Evolutionary conservation across 2,113 vertebrate genomes (phyloP).

Genomic region (Solea solea): DNA sequence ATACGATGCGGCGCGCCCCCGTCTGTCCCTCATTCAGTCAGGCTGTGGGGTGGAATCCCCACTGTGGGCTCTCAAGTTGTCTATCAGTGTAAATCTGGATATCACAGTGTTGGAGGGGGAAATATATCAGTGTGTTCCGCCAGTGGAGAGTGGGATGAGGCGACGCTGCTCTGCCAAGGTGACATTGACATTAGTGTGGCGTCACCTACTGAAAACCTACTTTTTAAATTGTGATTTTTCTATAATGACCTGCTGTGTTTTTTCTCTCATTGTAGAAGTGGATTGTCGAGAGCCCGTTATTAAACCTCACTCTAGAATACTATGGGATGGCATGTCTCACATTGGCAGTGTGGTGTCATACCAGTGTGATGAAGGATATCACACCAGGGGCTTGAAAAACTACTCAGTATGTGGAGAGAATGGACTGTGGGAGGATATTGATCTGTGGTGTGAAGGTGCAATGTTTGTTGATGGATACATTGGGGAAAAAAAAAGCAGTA

Average conservation of each 20-base stretch:
- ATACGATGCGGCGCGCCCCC: constrained; percentile 68
- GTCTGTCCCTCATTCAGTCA: constrained; percentile 52
- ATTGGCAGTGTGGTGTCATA: constrained; percentile 63
- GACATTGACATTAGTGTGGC: constrained; percentile 29
- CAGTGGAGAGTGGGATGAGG: constrained; percentile 77
- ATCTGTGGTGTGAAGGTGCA: constrained; percentile 80
- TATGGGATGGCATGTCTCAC: constrained; percentile 58
- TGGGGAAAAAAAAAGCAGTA: background rate
- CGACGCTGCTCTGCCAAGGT: constrained; percentile 79
- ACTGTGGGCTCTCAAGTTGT: constrained; percentile 66
- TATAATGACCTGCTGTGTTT: constrained; percentile 32
- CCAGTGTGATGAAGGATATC: constrained; percentile 69
- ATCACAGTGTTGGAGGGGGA: constrained; percentile 45
- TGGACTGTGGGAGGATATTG: constrained; percentile 74
- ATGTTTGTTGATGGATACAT: background rate
- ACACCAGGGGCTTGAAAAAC: constrained; percentile 50
- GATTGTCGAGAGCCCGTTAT: constrained; percentile 58
- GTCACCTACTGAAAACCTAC: background rate
- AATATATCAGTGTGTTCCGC: constrained; percentile 75
- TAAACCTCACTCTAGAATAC: constrained; percentile 47
- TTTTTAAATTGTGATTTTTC: background rate
- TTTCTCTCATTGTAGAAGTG: constrained; percentile 66
- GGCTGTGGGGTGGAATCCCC: constrained; percentile 65
- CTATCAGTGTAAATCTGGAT: constrained; percentile 74
- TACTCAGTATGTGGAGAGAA: constrained; percentile 67